Conservation (phyloP, 2,797 vertebrate genomes). For the Syncerus caffer region DNA sequence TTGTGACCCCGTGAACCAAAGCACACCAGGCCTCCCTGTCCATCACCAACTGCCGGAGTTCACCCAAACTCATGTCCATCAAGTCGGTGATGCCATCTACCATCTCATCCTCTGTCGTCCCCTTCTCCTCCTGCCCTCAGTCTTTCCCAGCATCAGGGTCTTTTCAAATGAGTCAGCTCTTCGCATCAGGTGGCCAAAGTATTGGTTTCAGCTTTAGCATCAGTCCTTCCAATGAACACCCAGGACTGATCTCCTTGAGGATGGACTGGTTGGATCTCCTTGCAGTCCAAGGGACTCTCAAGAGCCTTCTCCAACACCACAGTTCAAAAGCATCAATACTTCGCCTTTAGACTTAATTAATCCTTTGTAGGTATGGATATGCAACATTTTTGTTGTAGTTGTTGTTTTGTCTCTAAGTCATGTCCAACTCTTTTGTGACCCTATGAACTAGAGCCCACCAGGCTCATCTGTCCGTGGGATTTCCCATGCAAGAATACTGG, state of each 20-base stretch:
- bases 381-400: background rate
- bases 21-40: background rate
- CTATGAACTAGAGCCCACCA: background rate
- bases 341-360: background rate
- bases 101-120: background rate
- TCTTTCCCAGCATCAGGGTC: background rate
- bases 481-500: background rate
- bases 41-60: background rate
- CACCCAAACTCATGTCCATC: background rate
- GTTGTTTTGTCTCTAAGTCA: background rate
- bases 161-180: background rate
- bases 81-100: background rate
- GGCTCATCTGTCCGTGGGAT: background rate
- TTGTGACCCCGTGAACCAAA: accelerated
- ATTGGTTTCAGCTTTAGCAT: background rate
- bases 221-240: background rate
- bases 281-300: background rate
- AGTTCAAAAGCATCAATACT: background rate
- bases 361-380: background rate
- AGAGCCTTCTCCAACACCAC: background rate
- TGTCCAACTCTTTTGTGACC: background rate
- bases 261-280: background rate
- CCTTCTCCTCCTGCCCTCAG: background rate
- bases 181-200: background rate
- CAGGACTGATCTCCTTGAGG: background rate